These are phyloP conservation scores for Galagoides demidoff DNA, from an alignment of 2,797 vertebrate genomes.

Conservation along the genomic window DNA sequence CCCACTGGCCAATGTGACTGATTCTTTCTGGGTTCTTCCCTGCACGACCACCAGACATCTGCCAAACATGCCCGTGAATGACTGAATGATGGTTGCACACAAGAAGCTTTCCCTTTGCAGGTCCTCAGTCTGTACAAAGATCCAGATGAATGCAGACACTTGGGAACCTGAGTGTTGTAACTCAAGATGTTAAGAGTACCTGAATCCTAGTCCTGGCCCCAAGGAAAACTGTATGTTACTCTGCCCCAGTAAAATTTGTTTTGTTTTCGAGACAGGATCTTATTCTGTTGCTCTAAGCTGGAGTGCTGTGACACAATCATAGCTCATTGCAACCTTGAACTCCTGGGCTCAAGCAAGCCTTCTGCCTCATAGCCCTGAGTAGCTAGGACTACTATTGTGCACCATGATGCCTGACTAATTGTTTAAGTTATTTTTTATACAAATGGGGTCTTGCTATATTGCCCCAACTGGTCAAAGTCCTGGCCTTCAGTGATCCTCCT, in stretches of 20 bases:
- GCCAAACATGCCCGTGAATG: neutral
- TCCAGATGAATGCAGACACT: accelerated
- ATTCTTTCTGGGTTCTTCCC: neutral
- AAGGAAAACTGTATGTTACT: neutral
- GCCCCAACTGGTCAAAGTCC: neutral
- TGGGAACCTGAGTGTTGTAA: neutral
- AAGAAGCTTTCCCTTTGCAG: neutral
- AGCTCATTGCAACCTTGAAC: neutral
- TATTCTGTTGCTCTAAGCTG: neutral
- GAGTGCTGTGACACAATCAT: neutral
- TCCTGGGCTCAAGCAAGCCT: neutral
- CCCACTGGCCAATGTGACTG: neutral
- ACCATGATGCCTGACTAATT: neutral
- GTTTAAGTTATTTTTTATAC: neutral
- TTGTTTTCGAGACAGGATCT: neutral
- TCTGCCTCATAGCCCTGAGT: neutral
- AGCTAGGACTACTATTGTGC: neutral
- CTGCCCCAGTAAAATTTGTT: neutral
- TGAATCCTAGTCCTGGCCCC: neutral
- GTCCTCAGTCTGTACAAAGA: neutral
- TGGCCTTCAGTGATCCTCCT: neutral
- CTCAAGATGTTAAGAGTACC: neutral
- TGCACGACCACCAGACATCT: neutral
- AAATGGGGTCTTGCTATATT: neutral
- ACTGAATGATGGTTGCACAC: neutral